phyloP scores from a whole-genome alignment of 2,797 vertebrate species.

The Sebastes hubbsi region DNA sequence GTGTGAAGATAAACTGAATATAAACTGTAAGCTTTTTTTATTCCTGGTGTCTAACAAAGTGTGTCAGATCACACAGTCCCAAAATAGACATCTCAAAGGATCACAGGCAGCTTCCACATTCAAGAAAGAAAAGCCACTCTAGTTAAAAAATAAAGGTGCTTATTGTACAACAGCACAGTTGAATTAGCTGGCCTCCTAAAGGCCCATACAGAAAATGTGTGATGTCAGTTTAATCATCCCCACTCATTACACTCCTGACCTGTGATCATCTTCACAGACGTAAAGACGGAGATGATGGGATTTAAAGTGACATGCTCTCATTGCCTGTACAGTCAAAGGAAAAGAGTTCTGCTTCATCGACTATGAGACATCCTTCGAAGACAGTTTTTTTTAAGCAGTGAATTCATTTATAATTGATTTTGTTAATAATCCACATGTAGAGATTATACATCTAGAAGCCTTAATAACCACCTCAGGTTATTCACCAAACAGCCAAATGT shows the following conservation, averaged over 20 bases:
- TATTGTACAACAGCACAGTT: not conserved
- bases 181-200: not conserved
- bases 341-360: not conserved
- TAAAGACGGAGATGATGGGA: not conserved
- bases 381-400: not conserved
- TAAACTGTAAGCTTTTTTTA: not conserved
- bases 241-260: not conserved
- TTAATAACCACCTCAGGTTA: not conserved
- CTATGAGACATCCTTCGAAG: not conserved
- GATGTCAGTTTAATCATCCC: not conserved
- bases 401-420: not conserved
- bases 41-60: slow-evolving; percentile 17
- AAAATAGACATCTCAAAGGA: slow-evolving; percentile 49
- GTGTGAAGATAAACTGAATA: slow-evolving; percentile 12
- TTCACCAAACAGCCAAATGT: not conserved
- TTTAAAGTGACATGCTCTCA: not conserved
- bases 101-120: not conserved
- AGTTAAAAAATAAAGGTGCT: not conserved
- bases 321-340: not conserved
- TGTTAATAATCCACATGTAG: not conserved
- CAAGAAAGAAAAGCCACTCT: not conserved
- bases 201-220: not conserved
- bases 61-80: slow-evolving; percentile 24
- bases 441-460: not conserved
- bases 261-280: not conserved